phyloP scores from a whole-genome alignment of 2,113 vertebrate species.

The Orthonyx spaldingii region DNA sequence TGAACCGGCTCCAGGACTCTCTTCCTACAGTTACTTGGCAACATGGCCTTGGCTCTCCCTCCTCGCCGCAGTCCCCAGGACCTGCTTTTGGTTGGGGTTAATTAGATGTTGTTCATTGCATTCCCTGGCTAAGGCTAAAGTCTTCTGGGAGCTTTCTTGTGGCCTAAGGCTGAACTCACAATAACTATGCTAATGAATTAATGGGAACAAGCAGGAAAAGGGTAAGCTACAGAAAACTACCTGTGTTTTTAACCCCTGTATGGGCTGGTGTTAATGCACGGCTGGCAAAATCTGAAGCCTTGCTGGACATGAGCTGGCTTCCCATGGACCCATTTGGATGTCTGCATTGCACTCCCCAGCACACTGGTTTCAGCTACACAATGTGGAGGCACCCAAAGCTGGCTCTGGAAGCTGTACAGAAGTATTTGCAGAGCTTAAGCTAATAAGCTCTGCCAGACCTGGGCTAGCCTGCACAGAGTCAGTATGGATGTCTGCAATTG shows the following conservation, averaged over 20 bases:
- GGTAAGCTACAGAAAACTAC: constrained; percentile 23
- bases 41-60: constrained; percentile 47
- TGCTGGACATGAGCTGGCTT: constrained; percentile 4
- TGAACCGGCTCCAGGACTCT: constrained; percentile 15
- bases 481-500: constrained; percentile 12
- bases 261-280: background rate
- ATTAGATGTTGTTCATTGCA: constrained; percentile 56
- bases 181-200: constrained; percentile 62
- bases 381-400: background rate
- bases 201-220: constrained; percentile 31
- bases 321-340: background rate
- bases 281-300: background rate
- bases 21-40: constrained; percentile 52
- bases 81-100: constrained; percentile 56
- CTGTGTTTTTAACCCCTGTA: constrained; percentile 38
- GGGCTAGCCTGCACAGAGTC: constrained; percentile 21
- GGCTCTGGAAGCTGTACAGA: constrained; percentile 21
- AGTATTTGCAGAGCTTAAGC: constrained; percentile 33
- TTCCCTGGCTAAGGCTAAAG: constrained; percentile 31
- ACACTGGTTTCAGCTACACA: background rate
- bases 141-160: constrained; percentile 49
- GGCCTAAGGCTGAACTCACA: constrained; percentile 57
- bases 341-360: background rate
- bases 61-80: constrained; percentile 7
- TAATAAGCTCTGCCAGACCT: constrained; percentile 52